Evolutionary conservation across 1,140 invertebrate genomes (phyloP), one percentile per base, ranked within the genome.

Genomic region (Polypedilum vanderplanki): DNA sequence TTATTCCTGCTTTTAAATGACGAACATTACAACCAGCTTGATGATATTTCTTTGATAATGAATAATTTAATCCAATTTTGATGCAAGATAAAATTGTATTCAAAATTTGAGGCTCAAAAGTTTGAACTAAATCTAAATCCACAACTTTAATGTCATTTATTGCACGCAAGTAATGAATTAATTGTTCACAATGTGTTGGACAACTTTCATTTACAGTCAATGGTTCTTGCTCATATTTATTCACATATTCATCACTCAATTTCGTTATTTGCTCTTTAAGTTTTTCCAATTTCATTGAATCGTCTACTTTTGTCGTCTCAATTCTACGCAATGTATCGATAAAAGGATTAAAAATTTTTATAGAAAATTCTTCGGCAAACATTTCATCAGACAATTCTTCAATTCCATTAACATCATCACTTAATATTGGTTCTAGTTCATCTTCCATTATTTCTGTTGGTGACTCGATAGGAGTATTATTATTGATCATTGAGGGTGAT

Each of bases 1-100:
- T 87, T 15, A 97, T 91, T 0, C 96, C 96, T 77, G 93, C 93
- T 83, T 98, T 98, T 18, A 98, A 90, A 80, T 98, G 96, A 0
- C 96, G 87, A 12, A 98, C 91, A 85, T 97, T 98, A 78, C 92
- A 96, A 0, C 91, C 90, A 0, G 94, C 90, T 79, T 94, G 91
- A 0, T 90, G 89, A 80, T 98, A 95, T 20, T 86, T 84, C 76
- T 93, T 88, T 0, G 96, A 95, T 40, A 90, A 85, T 8, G 94
- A 88, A 79, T 93, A 91, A 81, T 94, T 89, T 17, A 98, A 84
- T 0, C 94, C 93, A 70, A 96, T 79, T 77, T 33, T 81, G 22
- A 76, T 79, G 78, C 1, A 80, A 22, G 80, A 73, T 24, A 74
- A 76, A 70, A 80, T 79, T 3, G 77, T 76, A 17, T 82, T 46